Percentiles rank a stretch among this genome's conserved stretches.
phyloP scores from a whole-genome alignment of 1,140 invertebrate genomes.

The Metopolophium dirhodum region DNA sequence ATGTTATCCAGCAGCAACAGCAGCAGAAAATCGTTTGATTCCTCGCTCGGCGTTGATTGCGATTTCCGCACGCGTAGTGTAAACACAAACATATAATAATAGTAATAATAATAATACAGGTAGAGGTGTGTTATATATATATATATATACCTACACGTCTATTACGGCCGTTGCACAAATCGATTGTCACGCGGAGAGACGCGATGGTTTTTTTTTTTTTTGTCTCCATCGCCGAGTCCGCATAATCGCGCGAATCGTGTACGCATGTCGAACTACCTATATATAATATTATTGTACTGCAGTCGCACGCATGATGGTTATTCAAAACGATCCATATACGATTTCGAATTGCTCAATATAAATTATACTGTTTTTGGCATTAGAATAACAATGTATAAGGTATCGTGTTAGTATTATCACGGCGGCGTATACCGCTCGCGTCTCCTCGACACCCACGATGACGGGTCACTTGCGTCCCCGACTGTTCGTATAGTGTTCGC shows the following conservation, averaged over 20 bases:
- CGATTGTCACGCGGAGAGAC: background rate
- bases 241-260: background rate
- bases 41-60: background rate
- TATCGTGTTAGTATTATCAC: too few species aligned
- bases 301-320: too few species aligned
- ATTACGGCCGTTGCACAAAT: background rate
- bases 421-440: too few species aligned
- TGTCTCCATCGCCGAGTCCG: background rate
- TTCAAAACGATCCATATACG: too few species aligned
- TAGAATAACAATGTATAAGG: too few species aligned
- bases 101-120: too few species aligned
- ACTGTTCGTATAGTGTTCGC: too few species aligned
- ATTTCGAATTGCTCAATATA: too few species aligned
- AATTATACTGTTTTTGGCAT: too few species aligned
- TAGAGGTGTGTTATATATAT: too few species aligned
- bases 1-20: background rate
- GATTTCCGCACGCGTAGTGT: background rate
- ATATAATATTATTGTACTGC: background rate
- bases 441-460: too few species aligned
- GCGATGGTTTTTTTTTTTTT: background rate
- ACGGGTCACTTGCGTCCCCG: too few species aligned
- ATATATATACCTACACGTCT: background rate
- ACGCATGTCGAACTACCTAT: background rate
- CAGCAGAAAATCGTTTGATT: background rate
- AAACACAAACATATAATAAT: background rate